Conservation (phyloP, 2,888 invertebrate species). For the Diaperis boleti region DNA sequence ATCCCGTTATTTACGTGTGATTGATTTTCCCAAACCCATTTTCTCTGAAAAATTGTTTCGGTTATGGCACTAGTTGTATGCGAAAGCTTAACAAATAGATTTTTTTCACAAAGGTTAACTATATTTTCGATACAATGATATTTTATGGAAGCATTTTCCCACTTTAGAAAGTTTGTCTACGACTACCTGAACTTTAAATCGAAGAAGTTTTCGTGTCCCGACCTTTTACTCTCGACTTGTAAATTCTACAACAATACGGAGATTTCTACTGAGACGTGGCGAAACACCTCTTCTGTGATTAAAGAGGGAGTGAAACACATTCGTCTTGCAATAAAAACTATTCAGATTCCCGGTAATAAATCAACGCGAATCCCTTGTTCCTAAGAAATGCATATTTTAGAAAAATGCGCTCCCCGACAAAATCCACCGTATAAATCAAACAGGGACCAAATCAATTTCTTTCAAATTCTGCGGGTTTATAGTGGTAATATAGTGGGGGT, state of each 20-base stretch:
- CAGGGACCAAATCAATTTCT: conserved; percentile 18
- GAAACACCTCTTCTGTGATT: no score
- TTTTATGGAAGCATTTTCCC: conserved; percentile 27
- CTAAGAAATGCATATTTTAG: neutral
- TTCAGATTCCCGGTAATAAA: neutral
- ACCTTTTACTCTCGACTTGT: neutral
- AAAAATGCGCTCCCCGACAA: neutral
- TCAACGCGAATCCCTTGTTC: neutral
- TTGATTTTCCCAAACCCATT: conserved; percentile 42
- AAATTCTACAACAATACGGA: neutral
- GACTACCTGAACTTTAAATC: conserved; percentile 23
- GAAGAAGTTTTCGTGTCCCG: conserved; percentile 21
- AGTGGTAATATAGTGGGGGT: no score
- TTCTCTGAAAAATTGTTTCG: conserved; percentile 41
- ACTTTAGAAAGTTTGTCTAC: conserved; percentile 7
- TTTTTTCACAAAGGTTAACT: conserved; percentile 31
- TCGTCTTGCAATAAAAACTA: no score
- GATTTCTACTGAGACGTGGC: neutral
- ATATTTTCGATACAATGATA: conserved; percentile 32
- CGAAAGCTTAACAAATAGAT: conserved; percentile 35
- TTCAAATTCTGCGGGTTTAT: no score
- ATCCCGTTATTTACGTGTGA: conserved; percentile 40
- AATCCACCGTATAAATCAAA: conserved; percentile 18
- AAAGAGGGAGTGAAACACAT: no score
- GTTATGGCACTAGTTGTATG: conserved; percentile 35